Evolutionary conservation across 2,113 vertebrate genomes (phyloP), one percentile per base, ranked within the genome.

Genomic region (Petroica traversi): DNA sequence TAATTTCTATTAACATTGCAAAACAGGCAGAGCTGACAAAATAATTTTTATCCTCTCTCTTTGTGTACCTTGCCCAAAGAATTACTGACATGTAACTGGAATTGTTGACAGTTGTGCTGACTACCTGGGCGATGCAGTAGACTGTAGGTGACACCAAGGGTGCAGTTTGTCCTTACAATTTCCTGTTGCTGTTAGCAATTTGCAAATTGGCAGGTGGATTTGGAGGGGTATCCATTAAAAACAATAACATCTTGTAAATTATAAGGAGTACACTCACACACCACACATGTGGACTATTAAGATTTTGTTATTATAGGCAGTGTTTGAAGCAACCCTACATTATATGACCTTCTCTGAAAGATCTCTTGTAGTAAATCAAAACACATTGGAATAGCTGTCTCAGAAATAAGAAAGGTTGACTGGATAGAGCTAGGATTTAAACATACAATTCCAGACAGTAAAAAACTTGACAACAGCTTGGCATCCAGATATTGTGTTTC

Each of bases 281-380:
- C 49, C 83, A 28, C 45, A 84, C 46, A 59, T 34, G 63, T 52
- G 49, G 63, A 46, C 8, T 58, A 62, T 90, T 92, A 88, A 52
- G 48, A 38, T 69, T 93, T 93, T 83, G 71, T 8, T 90, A 71
- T 95, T 80, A 55, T 36, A 76, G 74, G 72, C 79, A 67, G 34
- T 80, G 41, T 85, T 93, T 54, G 64, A 90, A 90, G 58, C 24
- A 92, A 33, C 33, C 5, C 14, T 83, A 26, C 12, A 4, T 85
- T 93, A 38, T n/a, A 74, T 25, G 48, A 48, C 52, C 74, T 85
- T 63, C 49, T 73, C 73, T 72, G 66, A 85, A 93, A 90, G 78
- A 31, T 79, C 31, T 94, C 25, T 49, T 52, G 11, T 66, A 58
- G 45, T 73, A 92, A 94, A 85, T 88, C 82, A 74, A n/a, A 66